Evolutionary conservation across 2,113 vertebrate species (phyloP), one percentile per base, ranked within the genome.

Genomic region (Erpornis zantholeuca): DNA sequence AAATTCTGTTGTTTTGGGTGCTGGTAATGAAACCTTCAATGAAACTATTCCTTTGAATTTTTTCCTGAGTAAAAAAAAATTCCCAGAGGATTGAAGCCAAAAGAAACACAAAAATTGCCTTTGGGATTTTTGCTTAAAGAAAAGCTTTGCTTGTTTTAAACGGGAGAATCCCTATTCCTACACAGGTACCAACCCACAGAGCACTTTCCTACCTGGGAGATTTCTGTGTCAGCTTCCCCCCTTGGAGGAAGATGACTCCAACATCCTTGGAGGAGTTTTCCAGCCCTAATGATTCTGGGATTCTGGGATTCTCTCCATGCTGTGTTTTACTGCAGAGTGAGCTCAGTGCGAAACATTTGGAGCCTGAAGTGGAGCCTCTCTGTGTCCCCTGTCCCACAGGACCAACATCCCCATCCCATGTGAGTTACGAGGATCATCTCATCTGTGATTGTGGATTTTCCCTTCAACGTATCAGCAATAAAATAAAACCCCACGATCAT

Each of bases 381-480:
- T 1, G 2, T 15, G 35, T 31, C 36, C 27, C 4, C 7, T 56
- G n/a, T 36, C 24, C 56, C 61, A 11, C 35, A 15, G 60, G 8
- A 18, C 1, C 19, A 35, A 5, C 42, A 40, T 59, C 71, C 52
- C 12, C 53, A 57, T 15, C 61, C 40, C 38, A 3, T 19, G n/a
- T 21, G 7, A 49, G 23, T 12, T 14, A 4, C 38, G 61, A 31
- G 45, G 18, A 33, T 11, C 44, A 18, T 22, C 52, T n/a, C 36
- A 18, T 9, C 36, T 15, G 12, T 1, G 2, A 13, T 3, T 0
- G 14, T 1, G 7, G 29, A 7, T 72, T 70, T 89, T 35, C 45
- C 70, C 70, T 79, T 64, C 2, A 29, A 29, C 11, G 3, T 2
- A 24, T 15, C 35, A 29, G 6, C 0, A 0, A 35, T 22, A 69